Evolutionary conservation across 2,113 vertebrate genomes (phyloP), one percentile per base, ranked within the genome.

Genomic region (Candoia aspera): DNA sequence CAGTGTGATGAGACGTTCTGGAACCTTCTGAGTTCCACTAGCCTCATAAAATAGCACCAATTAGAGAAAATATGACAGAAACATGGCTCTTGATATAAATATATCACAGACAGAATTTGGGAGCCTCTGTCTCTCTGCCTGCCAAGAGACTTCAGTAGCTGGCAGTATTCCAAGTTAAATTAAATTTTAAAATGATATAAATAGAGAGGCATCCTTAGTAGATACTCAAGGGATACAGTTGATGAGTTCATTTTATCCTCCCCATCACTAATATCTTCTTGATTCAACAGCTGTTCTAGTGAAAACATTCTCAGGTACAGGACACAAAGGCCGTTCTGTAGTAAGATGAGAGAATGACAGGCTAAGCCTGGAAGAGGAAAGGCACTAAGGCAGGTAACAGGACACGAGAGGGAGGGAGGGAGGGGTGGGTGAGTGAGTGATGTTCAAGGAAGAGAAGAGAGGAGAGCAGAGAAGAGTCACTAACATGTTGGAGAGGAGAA

Each of bases 401-500:
- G 83, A 88, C 96, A 95, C 62, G 87, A 97, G 95, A 95, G 84
- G 91, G n/a, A 90, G 91, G 94, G 91, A 96, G 15, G 86, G 13
- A 92, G 93, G 92, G 93, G 55, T 95, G 95, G 83, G 95, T 91
- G 93, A 86, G 92, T 90, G 94, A 0, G 94, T 87, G 94, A 97
- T 95, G 95, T 95, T 94, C 92, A 89, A 96, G 94, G 94, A 93
- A 91, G 90, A 94, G 96, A 97, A 97, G 96, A 95, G 94, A 79
- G 64, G 64, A 73, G 64, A 97, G 97, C 98, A 98, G 97, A 98
- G 42, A 98, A 99, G 98, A 99, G 97, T 98, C 99, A 99, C 98
- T 99, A 99, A 99, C 99, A 99, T 98, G 98, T 98, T 0, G 98
- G 98, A 98, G 98, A 98, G 98, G 98, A 99, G 99, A 99, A 99